Evolutionary conservation across 2,797 vertebrate species (phyloP).

Genomic region (Spinus pinus): DNA sequence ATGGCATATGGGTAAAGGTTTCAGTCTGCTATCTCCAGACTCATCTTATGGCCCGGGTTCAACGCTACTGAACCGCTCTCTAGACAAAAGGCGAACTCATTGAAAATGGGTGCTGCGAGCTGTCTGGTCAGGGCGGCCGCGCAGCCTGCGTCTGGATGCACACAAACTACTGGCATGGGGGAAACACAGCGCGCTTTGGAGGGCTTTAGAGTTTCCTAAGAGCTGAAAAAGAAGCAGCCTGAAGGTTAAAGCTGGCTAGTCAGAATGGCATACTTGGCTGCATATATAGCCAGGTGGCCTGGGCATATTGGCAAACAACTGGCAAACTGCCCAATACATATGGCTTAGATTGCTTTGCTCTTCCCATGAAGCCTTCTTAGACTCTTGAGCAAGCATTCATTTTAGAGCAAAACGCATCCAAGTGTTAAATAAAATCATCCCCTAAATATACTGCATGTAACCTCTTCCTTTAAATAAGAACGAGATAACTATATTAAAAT

Average conservation of each 20-base stretch:
- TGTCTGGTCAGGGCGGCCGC: constrained; percentile 77
- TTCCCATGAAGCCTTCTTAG: constrained; percentile 81
- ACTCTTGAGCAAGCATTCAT: constrained; percentile 77
- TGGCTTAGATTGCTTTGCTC: constrained; percentile 87
- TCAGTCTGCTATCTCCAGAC: constrained; percentile 79
- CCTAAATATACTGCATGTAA: constrained; percentile 54
- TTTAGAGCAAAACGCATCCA: constrained; percentile 73
- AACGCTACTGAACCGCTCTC: constrained; percentile 72
- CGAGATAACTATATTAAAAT: constrained; percentile 38
- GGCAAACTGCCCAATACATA: constrained; percentile 89
- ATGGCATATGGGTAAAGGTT: constrained; percentile 78
- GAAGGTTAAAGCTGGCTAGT: constrained; percentile 84
- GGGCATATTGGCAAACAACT: constrained; percentile 91
- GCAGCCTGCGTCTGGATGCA: constrained; percentile 77
- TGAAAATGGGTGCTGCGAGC: constrained; percentile 81
- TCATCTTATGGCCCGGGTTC: constrained; percentile 79
- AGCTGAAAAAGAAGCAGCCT: constrained; percentile 84
- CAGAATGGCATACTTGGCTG: constrained; percentile 89
- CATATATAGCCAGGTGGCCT: constrained; percentile 87
- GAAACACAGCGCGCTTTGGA: constrained; percentile 73
- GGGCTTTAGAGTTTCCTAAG: constrained; percentile 81
- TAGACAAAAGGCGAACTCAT: constrained; percentile 78
- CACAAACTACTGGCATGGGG: constrained; percentile 81
- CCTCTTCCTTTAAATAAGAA: constrained; percentile 61
- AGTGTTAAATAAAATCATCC: constrained; percentile 77